Percentiles rank a stretch among this genome's conserved stretches.
Evolutionary conservation across 2,888 invertebrate species (phyloP).

Genomic region (Cataglyphis albicans): DNA sequence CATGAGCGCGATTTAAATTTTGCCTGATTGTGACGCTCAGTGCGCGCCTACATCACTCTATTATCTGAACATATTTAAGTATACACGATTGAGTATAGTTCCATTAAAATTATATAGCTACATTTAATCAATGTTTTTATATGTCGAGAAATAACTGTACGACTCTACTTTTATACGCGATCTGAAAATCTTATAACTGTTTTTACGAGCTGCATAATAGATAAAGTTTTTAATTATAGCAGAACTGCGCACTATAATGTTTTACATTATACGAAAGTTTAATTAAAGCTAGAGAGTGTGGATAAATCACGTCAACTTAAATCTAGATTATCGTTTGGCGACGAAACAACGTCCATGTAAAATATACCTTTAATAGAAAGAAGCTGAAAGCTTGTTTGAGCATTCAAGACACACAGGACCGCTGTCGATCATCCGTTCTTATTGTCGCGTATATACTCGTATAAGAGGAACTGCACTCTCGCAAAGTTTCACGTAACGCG

Average conservation of each 20-base stretch:
- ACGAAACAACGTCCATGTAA: constrained; percentile 4
- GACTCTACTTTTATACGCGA: not conserved
- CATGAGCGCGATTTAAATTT: not conserved
- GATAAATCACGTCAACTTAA: constrained; percentile 3
- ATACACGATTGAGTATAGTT: not conserved
- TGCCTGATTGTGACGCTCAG: not conserved
- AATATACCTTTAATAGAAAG: not conserved
- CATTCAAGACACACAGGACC: not conserved
- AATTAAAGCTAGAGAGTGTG: constrained; percentile 4
- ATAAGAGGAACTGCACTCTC: constrained; percentile 27
- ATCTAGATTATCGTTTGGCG: constrained; percentile 2
- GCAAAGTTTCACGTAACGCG: constrained; percentile 40
- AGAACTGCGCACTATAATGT: constrained; percentile 12
- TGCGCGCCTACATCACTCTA: not conserved
- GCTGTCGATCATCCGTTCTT: constrained; percentile 8
- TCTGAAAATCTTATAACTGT: not conserved
- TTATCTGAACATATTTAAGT: not conserved
- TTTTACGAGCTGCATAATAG: constrained; percentile 7
- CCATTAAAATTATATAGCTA: not conserved
- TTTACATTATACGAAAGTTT: constrained; percentile 1
- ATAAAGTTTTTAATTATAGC: constrained; percentile 24
- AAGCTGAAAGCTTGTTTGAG: constrained; percentile 10
- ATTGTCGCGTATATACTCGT: not conserved
- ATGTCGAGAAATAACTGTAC: not conserved
- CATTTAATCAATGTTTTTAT: not conserved